Base-by-base conservation (phyloP, 1,140 invertebrate species). In the Drosophila ambigua region DNA sequence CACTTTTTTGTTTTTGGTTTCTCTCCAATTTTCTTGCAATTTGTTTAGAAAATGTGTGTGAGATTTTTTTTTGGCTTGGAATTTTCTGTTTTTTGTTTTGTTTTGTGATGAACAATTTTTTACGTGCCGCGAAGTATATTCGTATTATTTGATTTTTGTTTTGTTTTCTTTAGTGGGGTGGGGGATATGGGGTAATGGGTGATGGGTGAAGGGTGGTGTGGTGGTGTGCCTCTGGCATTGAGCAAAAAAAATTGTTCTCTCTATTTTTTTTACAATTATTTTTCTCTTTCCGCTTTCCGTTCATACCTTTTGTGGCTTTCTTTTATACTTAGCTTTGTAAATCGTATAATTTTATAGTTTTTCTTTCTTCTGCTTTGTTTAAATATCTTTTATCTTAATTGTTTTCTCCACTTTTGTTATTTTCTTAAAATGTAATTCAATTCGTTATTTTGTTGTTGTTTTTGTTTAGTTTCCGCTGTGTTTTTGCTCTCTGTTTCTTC, bases 391-490 rank as follows among this genome's bases (percentile, higher is more conserved):
- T 62, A 49, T 63, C 49, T 52, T 60, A 48, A n/a, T 52, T 66
- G 20, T 62, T 58, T 50, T 72, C 48, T 55, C 23, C 11, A 39
- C 4, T 72, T 60, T 15, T 59, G 48, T 64, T 61, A 49, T 67
- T 55, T 63, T 62, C 82, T 88, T 87, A 85, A 44, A 78, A 68
- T 74, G 76, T 60, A 87, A 66, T 82, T 87, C 75, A 87, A 88
- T 78, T 82, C 60, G 72, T 39, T 39, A 39, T 39, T 11, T 39
- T 39, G 26, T 24, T 24, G 2, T 24, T 4, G 2, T 2, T 3
- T 59, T 73, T 69, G 9, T 26, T 45, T 69, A 24, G 16, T 28
- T 61, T 51, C 46, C 43, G 43, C 28, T 49, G 41, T 52, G 39
- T 72, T 54, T 52, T 28, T 51, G 35, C 44, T 55, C 16, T 54